Evolutionary conservation across 2,797 vertebrate genomes (phyloP), one percentile per base, ranked within the genome.

Genomic region (Anas bernieri): DNA sequence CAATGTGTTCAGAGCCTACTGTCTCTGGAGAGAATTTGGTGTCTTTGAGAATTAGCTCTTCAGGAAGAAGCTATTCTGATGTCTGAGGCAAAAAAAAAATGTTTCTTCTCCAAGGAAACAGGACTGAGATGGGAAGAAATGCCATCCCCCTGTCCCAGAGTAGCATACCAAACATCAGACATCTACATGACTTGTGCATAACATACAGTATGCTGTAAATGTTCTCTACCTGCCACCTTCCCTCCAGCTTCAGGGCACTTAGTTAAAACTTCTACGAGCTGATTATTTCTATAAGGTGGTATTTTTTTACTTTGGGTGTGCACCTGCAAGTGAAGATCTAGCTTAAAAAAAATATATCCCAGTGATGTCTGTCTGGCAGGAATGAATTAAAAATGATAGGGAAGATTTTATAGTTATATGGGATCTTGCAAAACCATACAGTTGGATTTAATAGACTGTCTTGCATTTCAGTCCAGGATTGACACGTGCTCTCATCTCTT

Each of bases 91-190:
- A 35, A 35, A 35, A 35, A 2, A 39, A 70, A 41, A n/a, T n/a
- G 21, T 55, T 4, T 7, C 13, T 74, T 35, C 22, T 77, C 64
- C 5, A 26, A 55, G 50, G 54, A 77, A 89, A 69, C 17, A 26
- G 16, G 25, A n/a, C 15, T 56, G 17, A 84, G 64, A 48, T 12
- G 26, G 31, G 56, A 46, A 55, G 14, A 64, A 50, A 45, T 45
- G 35, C 26, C 26, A 48, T 6, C 26, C 11, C 31, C 3, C 0
- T n/a, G 43, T 69, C 23, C 26, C 26, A 33, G 18, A 17, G 45
- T 6, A 69, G 33, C 0, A 1, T 41, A 30, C 33, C 33, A 48
- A 54, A n/a, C 5, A 7, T 17, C 3, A 6, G 35, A 10, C 4
- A 0, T 26, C 48, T 54, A 23, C 15, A 41, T 48, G 33, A 6